Conservation (phyloP, 2,797 vertebrate species). For the Falco biarmicus region DNA sequence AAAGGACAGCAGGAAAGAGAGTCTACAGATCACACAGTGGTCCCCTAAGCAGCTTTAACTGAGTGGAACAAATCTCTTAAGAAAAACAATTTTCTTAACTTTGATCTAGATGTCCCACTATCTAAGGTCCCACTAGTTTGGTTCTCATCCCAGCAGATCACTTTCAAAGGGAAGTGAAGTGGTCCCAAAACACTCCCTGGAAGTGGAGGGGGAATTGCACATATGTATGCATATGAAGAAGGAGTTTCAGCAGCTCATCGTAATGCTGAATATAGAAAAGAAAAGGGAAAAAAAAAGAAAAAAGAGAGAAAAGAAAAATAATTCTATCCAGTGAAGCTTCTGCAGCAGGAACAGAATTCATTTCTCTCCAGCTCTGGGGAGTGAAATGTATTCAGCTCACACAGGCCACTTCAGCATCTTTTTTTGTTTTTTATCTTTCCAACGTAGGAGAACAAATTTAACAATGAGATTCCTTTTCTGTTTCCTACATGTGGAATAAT, state of each 20-base stretch:
- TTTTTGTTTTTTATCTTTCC: conserved; percentile 77
- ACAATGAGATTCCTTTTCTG: conserved; percentile 80
- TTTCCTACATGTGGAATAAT: conserved; percentile 81
- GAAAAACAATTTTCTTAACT: background rate
- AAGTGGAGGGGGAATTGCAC: background rate
- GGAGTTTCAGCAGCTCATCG: background rate
- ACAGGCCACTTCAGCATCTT: conserved; percentile 74
- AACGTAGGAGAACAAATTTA: conserved; percentile 78
- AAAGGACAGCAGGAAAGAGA: background rate
- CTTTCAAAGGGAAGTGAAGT: background rate
- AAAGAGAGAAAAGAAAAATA: background rate
- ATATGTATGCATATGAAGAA: background rate
- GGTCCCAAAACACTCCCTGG: background rate
- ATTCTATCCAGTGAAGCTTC: conserved; percentile 22
- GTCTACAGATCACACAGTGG: background rate
- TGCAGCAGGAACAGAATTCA: conserved; percentile 52
- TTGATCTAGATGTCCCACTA: background rate
- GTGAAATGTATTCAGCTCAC: conserved; percentile 76
- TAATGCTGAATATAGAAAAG: background rate
- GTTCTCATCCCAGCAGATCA: background rate
- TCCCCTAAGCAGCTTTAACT: background rate
- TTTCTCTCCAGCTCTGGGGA: conserved; percentile 58
- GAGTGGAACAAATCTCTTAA: background rate
- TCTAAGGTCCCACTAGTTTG: background rate
- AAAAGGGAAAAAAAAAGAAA: background rate